Evolutionary conservation across 2,888 invertebrate species (phyloP).

Genomic region (Napeogenes inachia): DNA sequence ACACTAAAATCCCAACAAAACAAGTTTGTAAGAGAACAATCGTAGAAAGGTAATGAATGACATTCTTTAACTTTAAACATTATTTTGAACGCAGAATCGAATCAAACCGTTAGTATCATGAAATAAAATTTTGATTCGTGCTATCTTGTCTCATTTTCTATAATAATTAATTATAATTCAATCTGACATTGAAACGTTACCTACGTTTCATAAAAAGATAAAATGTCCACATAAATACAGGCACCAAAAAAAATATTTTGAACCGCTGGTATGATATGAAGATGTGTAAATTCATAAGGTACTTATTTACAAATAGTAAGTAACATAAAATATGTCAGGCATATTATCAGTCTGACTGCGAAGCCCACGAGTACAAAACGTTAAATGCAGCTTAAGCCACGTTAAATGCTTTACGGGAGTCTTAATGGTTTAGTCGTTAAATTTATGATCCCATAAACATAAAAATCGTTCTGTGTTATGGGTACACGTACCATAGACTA

Average conservation of each 20-base stretch:
- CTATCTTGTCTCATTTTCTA: too few relatives aligned
- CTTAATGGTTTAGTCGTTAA: slow-evolving; percentile 23
- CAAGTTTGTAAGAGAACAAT: slow-evolving; percentile 14
- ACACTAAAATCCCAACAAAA: background rate
- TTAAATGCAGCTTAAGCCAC: slow-evolving; percentile 17
- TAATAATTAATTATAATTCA: too few relatives aligned
- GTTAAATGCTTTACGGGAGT: slow-evolving; percentile 11
- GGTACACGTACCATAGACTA: too few relatives aligned
- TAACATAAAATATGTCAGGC: too few relatives aligned
- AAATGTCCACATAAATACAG: too few relatives aligned
- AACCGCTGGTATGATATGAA: too few relatives aligned
- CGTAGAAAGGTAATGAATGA: slow-evolving; percentile 24
- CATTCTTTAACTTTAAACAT: slow-evolving; percentile 28
- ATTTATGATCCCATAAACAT: slow-evolving; percentile 20
- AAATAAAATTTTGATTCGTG: slow-evolving; percentile 1
- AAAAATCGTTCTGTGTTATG: slow-evolving; percentile 10
- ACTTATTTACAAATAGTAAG: too few relatives aligned
- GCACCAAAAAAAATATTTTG: too few relatives aligned
- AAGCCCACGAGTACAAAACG: slow-evolving; percentile 2
- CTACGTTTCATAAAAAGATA: too few relatives aligned
- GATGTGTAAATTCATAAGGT: too few relatives aligned
- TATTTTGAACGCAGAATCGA: slow-evolving; percentile 25
- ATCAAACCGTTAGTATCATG: slow-evolving; percentile 33
- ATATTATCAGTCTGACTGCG: too few relatives aligned
- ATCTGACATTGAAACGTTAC: too few relatives aligned